Base-by-base conservation (phyloP, 2,888 invertebrate species). In the Gasteruption jaculator region DNA sequence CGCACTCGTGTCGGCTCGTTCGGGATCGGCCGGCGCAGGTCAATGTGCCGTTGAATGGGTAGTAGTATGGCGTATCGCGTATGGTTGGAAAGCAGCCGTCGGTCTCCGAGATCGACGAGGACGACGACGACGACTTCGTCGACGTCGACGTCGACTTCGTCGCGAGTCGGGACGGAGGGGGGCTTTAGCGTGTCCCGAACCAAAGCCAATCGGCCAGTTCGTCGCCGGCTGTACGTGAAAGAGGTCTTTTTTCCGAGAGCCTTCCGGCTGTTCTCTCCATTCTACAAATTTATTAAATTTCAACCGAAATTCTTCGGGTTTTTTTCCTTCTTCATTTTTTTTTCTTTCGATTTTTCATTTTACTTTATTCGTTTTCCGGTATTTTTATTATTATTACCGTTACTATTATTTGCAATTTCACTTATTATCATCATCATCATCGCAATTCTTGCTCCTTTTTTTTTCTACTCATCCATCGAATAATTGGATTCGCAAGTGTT, bases 191-290 rank as follows among this genome's bases (percentile, higher is more conserved):
- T 41, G 41, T 41, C 49, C 44, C 41, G 52, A 25, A 41, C 54
- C 50, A 53, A 56, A 57, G 60, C 58, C 58, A 56, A 58, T 65
- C 67, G 66, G 63, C 66, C 70, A 70, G 69, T 70, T 70, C 65
- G 60, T 67, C 63, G 64, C 63, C 67, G 65, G 61, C 63, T 53
- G 60, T 60, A 59, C 58, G 63, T 56, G 62, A 56, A 56, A 50
- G 53, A 61, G 60, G 61, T 58, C 55, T 57, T 49, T 43, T 48
- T 48, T 40, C 50, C 27, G 10, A 18, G 14, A 8, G 10, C 24
- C 24, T 22, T 7, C 10, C 24, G 24, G 7, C 24, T 22, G n/a
- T 22, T 32, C 32, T 43, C 48, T 43, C 39, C 50, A 43, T 43
- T 45, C 44, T 41, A 30, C 41, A 36, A 39, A 35, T 29, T 45